Percentiles rank a stretch among this genome's conserved stretches.
Conservation (phyloP, 2,888 invertebrate species). For the Archips crataeganus region DNA sequence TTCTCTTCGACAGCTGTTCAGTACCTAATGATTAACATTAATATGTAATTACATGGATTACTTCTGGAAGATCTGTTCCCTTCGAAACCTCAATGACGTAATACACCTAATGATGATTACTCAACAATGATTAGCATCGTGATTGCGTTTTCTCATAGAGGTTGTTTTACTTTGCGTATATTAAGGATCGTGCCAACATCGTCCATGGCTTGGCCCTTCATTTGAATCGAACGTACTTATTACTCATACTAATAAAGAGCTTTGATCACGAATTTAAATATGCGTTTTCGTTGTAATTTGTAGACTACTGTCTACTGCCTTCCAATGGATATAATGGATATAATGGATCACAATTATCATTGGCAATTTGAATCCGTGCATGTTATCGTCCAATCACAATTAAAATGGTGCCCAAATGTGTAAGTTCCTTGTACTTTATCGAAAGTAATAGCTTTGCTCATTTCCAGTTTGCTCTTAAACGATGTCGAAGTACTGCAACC, state of each 20-base stretch:
- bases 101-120: conserved; percentile 27
- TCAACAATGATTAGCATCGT: conserved; percentile 36
- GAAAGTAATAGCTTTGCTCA: conserved; percentile 16
- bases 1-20: background rate
- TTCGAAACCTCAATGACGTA: conserved; percentile 30
- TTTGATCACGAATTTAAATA: conserved; percentile 21
- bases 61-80: conserved; percentile 15
- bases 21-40: background rate
- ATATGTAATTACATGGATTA: background rate
- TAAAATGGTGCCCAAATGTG: background rate
- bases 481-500: conserved; percentile 32
- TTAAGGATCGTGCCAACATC: conserved; percentile 38
- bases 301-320: conserved; percentile 10
- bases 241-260: conserved; percentile 39
- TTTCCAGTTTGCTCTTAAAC: conserved; percentile 15
- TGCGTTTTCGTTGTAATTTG: conserved; percentile 25
- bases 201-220: conserved; percentile 42
- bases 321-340: conserved; percentile 17
- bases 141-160: conserved; percentile 31
- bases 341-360: conserved; percentile 1
- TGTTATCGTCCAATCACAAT: background rate
- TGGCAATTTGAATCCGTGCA: background rate
- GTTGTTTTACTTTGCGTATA: conserved; percentile 37
- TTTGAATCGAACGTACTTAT: conserved; percentile 22
- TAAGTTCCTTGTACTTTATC: conserved; percentile 16